Conservation (phyloP, 35 echinoderm and acorn worm genomes). For the Nesometra sesokonis region DNA sequence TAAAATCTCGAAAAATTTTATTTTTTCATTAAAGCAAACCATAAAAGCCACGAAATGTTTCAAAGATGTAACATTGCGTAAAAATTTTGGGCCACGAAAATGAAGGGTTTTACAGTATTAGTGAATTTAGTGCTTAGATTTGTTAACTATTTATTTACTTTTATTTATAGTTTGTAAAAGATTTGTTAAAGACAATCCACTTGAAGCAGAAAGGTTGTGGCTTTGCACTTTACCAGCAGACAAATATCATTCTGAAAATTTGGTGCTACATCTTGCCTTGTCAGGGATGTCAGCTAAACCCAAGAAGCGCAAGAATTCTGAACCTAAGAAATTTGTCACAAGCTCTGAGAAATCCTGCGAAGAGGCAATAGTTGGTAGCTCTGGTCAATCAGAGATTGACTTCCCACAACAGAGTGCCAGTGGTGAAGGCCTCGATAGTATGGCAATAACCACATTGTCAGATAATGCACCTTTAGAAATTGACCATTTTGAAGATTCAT, state of each 20-base stretch:
- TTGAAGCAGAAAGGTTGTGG: neutral
- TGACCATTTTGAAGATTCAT: neutral
- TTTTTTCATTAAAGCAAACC: too few relatives aligned
- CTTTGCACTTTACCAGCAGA: neutral
- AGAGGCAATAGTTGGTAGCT: neutral
- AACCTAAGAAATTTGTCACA: neutral
- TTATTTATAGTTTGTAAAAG: neutral
- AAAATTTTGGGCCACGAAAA: too few relatives aligned
- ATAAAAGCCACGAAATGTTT: too few relatives aligned
- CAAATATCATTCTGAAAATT: neutral
- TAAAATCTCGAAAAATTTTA: too few relatives aligned
- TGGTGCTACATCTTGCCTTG: neutral
- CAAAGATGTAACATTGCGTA: too few relatives aligned
- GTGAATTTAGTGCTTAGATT: too few relatives aligned
- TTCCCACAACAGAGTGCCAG: neutral
- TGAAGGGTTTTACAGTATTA: too few relatives aligned
- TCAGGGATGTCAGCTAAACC: neutral
- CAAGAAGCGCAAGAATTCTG: neutral
- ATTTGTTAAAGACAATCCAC: neutral
- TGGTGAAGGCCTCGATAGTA: neutral
- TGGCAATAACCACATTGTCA: neutral
- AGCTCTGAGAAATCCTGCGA: too few relatives aligned
- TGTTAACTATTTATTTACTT: neutral
- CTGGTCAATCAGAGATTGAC: neutral
- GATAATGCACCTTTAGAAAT: neutral